phyloP scores from a whole-genome alignment of 2,797 vertebrate species.

The Acridotheres tristis region DNA sequence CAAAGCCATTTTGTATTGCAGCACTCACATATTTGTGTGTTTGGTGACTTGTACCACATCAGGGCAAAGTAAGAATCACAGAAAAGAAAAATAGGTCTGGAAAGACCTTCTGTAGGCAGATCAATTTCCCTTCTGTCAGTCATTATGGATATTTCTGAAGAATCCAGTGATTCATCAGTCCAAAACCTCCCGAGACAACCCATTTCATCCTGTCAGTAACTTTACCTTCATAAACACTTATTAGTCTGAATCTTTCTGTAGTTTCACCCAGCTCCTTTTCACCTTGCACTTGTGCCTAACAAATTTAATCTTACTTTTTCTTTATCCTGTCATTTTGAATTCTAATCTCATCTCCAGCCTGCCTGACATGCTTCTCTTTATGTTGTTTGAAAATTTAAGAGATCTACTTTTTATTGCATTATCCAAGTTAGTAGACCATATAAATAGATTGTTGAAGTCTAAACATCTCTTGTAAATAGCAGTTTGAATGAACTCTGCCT shows the following conservation, averaged over 20 bases:
- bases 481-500: not conserved
- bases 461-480: not conserved
- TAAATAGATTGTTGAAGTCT: not conserved
- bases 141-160: not conserved
- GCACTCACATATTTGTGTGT: fast-evolving
- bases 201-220: not conserved
- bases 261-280: not conserved
- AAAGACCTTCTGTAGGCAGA: not conserved
- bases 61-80: not conserved
- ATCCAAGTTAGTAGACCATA: not conserved
- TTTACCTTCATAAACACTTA: not conserved
- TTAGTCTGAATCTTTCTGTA: not conserved
- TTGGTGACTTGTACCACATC: not conserved
- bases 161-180: not conserved
- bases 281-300: not conserved
- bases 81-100: not conserved
- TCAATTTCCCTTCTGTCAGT: not conserved
- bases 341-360: not conserved
- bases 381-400: not conserved
- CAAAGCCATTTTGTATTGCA: not conserved
- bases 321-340: not conserved
- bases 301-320: not conserved
- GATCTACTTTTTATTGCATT: not conserved
- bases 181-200: not conserved
- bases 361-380: not conserved